These are phyloP conservation scores for Eupithecia abbreviata DNA, from an alignment of 2,888 invertebrate genomes.

Conservation along the genomic window DNA sequence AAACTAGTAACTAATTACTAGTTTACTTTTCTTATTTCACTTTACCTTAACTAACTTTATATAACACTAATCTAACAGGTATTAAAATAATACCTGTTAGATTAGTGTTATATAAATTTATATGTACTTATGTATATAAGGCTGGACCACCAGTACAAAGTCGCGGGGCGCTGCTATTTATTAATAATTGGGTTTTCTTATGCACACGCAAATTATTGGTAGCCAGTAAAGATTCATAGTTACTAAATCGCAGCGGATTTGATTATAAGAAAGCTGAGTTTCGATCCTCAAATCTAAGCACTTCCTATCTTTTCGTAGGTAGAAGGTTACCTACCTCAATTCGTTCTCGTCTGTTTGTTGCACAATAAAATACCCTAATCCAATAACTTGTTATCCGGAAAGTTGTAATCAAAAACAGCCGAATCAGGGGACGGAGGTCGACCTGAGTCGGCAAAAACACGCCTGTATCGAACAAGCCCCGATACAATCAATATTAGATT, in stretches of 20 bases:
- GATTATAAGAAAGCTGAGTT: neutral
- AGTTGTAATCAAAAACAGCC: conserved; percentile 21
- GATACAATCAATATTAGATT: conserved; percentile 60
- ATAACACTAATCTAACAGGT: too few species aligned
- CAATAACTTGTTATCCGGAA: conserved; percentile 9
- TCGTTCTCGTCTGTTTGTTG: neutral
- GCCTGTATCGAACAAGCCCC: conserved; percentile 40
- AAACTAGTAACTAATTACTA: too few species aligned
- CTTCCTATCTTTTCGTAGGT: neutral
- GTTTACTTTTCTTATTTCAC: too few species aligned
- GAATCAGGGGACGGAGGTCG: conserved; percentile 25
- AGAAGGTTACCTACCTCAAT: neutral
- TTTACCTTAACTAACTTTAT: too few species aligned
- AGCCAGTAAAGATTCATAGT: too few species aligned
- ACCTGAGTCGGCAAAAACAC: conserved; percentile 44
- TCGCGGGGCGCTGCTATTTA: too few species aligned
- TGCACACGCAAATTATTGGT: too few species aligned
- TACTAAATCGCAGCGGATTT: neutral
- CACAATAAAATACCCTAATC: conserved; percentile 9
- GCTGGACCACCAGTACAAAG: too few species aligned
- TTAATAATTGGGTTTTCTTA: too few species aligned
- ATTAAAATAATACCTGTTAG: too few species aligned
- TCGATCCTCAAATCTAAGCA: neutral
- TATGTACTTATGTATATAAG: too few species aligned
- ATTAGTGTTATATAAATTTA: too few species aligned